Evolutionary conservation across 2,797 vertebrate species (phyloP).

Genomic region (Squalus acanthias): DNA sequence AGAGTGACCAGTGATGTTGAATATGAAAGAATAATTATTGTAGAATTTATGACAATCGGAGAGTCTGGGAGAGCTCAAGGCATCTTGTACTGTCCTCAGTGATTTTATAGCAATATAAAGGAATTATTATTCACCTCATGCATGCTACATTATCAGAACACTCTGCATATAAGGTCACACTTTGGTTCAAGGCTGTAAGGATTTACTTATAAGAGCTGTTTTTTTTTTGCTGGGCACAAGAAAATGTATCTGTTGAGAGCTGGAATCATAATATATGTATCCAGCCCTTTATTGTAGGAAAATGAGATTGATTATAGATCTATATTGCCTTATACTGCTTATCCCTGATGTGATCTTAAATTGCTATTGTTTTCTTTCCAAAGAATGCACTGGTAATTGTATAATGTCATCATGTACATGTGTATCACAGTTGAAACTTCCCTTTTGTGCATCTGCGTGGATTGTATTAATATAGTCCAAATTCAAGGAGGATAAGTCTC

Average conservation of each 20-base stretch:
- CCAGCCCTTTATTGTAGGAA: neutral
- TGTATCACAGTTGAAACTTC: neutral
- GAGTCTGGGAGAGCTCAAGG: neutral
- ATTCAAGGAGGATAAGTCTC: neutral
- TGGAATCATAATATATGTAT: neutral
- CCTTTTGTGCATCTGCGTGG: neutral
- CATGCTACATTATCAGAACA: neutral
- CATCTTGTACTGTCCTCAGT: neutral
- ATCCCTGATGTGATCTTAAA: neutral
- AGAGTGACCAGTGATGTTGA: neutral
- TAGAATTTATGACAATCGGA: neutral
- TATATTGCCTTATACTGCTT: neutral
- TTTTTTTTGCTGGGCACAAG: neutral
- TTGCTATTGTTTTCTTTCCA: neutral
- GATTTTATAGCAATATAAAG: neutral
- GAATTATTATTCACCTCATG: constrained; percentile 5
- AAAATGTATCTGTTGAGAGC: neutral
- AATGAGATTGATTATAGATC: neutral
- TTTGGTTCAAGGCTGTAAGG: neutral
- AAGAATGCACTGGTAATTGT: neutral
- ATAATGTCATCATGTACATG: neutral
- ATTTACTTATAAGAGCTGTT: neutral
- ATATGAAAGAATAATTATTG: neutral
- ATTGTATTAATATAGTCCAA: neutral
- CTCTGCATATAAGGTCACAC: neutral